Evolutionary conservation across 2,888 invertebrate species (phyloP), one percentile per base, ranked within the genome.

Genomic region (Leucophenga montana): DNA sequence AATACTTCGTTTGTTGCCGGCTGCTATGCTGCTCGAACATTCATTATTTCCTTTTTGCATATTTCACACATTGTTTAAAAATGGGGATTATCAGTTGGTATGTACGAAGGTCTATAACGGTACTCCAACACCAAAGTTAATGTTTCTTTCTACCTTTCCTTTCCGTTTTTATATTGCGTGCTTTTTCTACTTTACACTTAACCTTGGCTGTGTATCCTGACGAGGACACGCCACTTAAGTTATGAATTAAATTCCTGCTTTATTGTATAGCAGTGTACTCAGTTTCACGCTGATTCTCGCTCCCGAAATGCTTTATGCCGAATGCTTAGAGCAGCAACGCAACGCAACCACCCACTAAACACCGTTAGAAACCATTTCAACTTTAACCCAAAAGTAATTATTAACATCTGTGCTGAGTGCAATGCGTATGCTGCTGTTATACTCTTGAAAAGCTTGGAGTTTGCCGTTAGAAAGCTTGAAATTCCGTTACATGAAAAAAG

Each of bases 191-290:
- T 57, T 27, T 70, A 68, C 75, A 78, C 79, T 81, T 82, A 81
- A 81, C 80, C 80, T 81, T 81, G 80, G 82, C 80, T 82, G 71
- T 77, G 75, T 76, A 77, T 73, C 57, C 57, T 57, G 57, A 76
- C 80, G 82, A 82, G 80, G 80, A 82, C 79, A 82, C 80, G 77
- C 73, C 79, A 78, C 80, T 82, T 76, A 76, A 79, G 80, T 78
- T 79, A 80, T 81, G 82, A 82, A 82, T 82, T 78, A 78, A 82
- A 79, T 80, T 77, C 78, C 77, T 72, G 11, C 39, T 39, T 11
- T 39, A 8, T 39, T 39, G 8, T 39, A 11, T 11, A 5, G 39
- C 39, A 39, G 39, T 39, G 11, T 8, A 11, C n/a, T n/a, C 39
- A 39, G 39, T 39, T 39, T 8, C 11, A 39, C 8, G 39, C 33